Base-by-base conservation (phyloP, 2,797 vertebrate species). In the Neosalanx taihuensis region DNA sequence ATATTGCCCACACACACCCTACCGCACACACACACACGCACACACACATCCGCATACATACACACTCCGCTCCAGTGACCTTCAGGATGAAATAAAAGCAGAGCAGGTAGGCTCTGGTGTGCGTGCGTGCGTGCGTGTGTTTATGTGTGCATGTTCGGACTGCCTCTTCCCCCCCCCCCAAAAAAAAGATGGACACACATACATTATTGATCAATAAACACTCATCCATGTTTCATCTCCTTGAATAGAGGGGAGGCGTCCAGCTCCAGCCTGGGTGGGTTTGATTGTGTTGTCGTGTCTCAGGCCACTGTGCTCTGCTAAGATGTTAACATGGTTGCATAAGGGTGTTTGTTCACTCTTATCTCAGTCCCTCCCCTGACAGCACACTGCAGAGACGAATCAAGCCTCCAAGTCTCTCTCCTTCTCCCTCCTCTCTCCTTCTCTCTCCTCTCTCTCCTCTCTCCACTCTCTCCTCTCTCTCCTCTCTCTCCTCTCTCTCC, bases 161-260 rank as follows among this genome's bases (percentile, higher is more conserved):
- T 89, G 87, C 84, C 70, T 64, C 31, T 58, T 46, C 18, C 70
- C 57, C 31, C 33, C n/a, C 23, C 23, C 23, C 23, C 23, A 26
- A 26, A 89, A 90, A 26, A 26, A 89, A 90, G 90, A 91, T 82
- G 87, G 87, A 88, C 88, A 86, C 83, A 72, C 81, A 89, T 91
- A 83, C 89, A 91, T 91, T 91, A 91, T 92, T 92, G 89, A 91
- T 91, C 79, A 88, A 77, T 89, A 89, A 91, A 89, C 89, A 89
- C 86, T 84, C 85, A 87, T 87, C 87, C 67, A 82, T 85, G 86
- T 87, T 79, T 87, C 90, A 88, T 83, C 89, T 87, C 86, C 86
- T 76, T 20, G 46, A 70, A 74, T 77, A 59, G 74, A 76, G 84
- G 78, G 85, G 77, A 80, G 79, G 12, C 29, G 71, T 77, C 15